Conservation (phyloP, 2,113 vertebrate genomes). For the Leiothrix lutea region DNA sequence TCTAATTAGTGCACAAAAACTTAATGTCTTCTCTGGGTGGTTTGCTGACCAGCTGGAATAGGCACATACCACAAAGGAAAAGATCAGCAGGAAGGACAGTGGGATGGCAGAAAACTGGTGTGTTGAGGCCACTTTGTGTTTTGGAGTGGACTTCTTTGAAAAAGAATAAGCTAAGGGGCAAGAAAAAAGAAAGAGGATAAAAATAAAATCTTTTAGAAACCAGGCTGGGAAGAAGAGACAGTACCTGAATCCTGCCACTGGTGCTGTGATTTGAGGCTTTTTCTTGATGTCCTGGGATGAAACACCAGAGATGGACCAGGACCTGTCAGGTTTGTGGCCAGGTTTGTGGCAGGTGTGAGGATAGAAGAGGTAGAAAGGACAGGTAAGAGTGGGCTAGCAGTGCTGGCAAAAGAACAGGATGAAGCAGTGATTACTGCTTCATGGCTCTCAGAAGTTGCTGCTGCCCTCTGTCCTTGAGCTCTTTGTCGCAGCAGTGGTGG, state of each 20-base stretch:
- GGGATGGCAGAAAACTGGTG: no score
- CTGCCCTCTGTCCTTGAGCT: not conserved
- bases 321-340: no score
- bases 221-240: not conserved
- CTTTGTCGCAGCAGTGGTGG: not conserved
- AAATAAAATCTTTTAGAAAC: not conserved
- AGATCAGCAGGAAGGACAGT: not conserved
- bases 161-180: not conserved
- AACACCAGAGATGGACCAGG: not conserved
- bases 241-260: not conserved
- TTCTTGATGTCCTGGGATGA: not conserved
- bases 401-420: not conserved
- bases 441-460: not conserved
- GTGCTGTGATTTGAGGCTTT: not conserved
- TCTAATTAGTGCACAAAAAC: not conserved
- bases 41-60: not conserved
- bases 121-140: not conserved
- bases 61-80: not conserved
- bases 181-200: not conserved
- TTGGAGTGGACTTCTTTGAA: not conserved
- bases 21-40: accelerated
- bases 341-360: not conserved
- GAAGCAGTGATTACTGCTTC: not conserved
- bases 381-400: not conserved
- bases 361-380: not conserved